These are phyloP conservation scores for Heliconius himera DNA, from an alignment of 1,140 invertebrate species.

Conservation along the genomic window DNA sequence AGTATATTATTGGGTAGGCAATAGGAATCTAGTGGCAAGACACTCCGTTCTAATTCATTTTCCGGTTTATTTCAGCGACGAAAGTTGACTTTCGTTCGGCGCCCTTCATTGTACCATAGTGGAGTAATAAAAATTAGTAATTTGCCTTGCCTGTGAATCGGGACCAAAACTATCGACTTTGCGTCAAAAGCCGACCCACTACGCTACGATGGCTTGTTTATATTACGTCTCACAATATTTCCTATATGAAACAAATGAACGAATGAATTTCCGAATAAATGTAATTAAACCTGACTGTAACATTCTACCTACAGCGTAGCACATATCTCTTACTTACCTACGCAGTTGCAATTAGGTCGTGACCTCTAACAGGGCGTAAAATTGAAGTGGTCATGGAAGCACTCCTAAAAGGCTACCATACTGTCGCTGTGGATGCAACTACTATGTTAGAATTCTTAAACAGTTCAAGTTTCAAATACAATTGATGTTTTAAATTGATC, in stretches of 20 bases:
- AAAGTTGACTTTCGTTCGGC: too few species aligned
- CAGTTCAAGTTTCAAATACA: not conserved
- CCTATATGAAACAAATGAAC: not conserved
- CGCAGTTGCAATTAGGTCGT: conserved; percentile 5
- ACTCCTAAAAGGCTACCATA: not conserved
- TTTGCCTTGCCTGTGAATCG: too few species aligned
- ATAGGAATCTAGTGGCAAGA: too few species aligned
- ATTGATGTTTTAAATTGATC: not conserved
- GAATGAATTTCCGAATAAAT: not conserved
- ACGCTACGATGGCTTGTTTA: too few species aligned
- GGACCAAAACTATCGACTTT: too few species aligned
- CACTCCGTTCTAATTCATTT: too few species aligned
- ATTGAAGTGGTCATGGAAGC: conserved; percentile 10
- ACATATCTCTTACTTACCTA: conserved; percentile 4
- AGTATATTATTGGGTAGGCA: too few species aligned
- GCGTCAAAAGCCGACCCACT: too few species aligned
- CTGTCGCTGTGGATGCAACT: not conserved
- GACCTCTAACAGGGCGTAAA: conserved; percentile 9
- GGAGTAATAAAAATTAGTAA: too few species aligned
- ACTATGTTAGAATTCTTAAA: not conserved
- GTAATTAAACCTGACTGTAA: not conserved
- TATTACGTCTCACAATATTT: too few species aligned
- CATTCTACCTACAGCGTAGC: not conserved
- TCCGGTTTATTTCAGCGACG: too few species aligned
- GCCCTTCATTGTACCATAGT: too few species aligned